Conservation (phyloP, 2,113 vertebrate species). For the Sturnira hondurensis region DNA sequence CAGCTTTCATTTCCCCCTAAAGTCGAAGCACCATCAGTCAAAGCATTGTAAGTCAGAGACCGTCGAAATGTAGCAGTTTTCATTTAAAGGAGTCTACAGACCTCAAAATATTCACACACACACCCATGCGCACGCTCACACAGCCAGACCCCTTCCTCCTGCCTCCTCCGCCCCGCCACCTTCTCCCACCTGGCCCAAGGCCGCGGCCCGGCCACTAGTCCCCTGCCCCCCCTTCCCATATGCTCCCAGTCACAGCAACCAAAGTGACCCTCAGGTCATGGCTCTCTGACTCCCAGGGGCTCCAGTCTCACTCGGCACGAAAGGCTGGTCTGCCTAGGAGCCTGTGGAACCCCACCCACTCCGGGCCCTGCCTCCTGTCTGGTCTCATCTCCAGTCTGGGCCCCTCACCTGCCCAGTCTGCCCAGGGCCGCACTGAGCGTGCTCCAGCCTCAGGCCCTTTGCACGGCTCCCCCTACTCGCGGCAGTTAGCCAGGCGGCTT, state of each 20-base stretch:
- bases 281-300: neutral
- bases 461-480: neutral
- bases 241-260: neutral
- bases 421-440: neutral
- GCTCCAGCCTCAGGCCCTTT: neutral
- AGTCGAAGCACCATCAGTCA: neutral
- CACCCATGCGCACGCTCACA: neutral
- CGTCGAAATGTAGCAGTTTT: neutral
- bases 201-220: too few species aligned
- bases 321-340: neutral
- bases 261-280: neutral
- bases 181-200: neutral
- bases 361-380: fast-evolving
- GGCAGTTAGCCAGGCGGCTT: neutral
- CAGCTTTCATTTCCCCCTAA: neutral
- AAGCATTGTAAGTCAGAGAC: neutral
- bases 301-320: neutral
- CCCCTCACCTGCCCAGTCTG: too few species aligned
- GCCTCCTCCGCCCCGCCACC: neutral
- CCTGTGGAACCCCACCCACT: neutral
- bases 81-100: neutral
- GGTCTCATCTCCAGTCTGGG: too few species aligned
- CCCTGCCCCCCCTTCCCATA: neutral
- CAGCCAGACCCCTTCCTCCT: neutral
- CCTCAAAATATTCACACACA: neutral